Conservation (phyloP, 2,888 invertebrate genomes). For the Thysanoteuthis rhombus region DNA sequence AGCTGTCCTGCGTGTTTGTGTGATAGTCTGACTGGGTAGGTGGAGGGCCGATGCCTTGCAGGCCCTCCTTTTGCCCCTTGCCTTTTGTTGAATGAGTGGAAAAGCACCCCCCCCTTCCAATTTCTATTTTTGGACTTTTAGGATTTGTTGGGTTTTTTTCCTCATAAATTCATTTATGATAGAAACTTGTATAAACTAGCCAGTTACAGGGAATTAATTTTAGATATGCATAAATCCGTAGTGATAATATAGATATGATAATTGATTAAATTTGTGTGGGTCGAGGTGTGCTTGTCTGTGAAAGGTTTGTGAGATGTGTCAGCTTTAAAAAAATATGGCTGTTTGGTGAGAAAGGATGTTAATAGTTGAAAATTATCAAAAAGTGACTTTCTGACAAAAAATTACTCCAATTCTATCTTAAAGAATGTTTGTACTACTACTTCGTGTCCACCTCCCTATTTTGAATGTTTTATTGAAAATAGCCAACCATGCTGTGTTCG, state of each 20-base stretch:
- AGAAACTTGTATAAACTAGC: background rate
- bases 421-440: background rate
- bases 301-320: background rate
- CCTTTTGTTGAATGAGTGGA: background rate
- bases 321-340: background rate
- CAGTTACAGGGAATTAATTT: background rate
- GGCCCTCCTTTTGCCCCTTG: background rate
- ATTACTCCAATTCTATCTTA: background rate
- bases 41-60: background rate
- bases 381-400: background rate
- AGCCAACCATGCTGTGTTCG: background rate
- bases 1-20: background rate
- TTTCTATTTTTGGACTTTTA: background rate
- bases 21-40: background rate
- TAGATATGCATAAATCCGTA: background rate
- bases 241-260: background rate
- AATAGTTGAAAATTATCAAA: background rate
- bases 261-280: background rate
- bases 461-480: background rate
- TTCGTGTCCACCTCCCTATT: background rate
- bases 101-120: background rate
- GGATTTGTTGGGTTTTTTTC: background rate
- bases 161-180: background rate
- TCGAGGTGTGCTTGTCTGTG: background rate
- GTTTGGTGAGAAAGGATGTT: background rate